Evolutionary conservation across 2,797 vertebrate species (phyloP).

Genomic region (Knipowitschia caucasica): DNA sequence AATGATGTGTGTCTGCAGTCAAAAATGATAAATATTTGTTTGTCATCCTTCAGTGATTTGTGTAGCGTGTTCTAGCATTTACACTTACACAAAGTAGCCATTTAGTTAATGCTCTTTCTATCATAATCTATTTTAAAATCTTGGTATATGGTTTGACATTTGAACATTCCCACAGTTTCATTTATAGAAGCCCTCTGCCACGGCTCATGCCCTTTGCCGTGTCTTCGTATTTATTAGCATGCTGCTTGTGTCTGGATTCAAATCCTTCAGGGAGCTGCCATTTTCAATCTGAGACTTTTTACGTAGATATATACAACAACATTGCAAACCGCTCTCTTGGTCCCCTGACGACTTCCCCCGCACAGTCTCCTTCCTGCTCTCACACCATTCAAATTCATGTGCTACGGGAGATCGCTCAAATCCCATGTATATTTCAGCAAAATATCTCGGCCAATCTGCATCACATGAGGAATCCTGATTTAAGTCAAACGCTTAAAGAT

Average conservation of each 20-base stretch:
- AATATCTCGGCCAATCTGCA: conserved; percentile 50
- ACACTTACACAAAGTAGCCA: too few species aligned
- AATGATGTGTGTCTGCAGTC: too few species aligned
- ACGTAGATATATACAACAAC: conserved; percentile 47
- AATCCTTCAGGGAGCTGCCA: conserved; percentile 63
- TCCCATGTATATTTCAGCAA: conserved; percentile 64
- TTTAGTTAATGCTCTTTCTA: too few species aligned
- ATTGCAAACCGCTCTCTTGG: conserved; percentile 40
- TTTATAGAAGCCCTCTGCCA: too few species aligned
- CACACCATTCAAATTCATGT: conserved; percentile 52
- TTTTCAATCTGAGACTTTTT: conserved; percentile 62
- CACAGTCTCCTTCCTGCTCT: conserved; percentile 53
- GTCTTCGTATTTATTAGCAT: conserved; percentile 45
- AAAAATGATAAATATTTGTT: too few species aligned
- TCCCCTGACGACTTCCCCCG: conserved; percentile 57
- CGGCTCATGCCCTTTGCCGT: conserved; percentile 10
- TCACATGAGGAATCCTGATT: conserved; percentile 55
- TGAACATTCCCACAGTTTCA: too few species aligned
- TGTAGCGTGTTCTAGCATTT: too few species aligned
- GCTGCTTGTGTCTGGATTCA: conserved; percentile 36
- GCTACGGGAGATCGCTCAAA: conserved; percentile 44
- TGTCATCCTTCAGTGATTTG: too few species aligned
- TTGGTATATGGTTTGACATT: not conserved
- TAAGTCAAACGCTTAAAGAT: too few species aligned
- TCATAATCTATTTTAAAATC: too few species aligned